Conservation (phyloP, 2,888 invertebrate species). For the Limenitis camilla region DNA sequence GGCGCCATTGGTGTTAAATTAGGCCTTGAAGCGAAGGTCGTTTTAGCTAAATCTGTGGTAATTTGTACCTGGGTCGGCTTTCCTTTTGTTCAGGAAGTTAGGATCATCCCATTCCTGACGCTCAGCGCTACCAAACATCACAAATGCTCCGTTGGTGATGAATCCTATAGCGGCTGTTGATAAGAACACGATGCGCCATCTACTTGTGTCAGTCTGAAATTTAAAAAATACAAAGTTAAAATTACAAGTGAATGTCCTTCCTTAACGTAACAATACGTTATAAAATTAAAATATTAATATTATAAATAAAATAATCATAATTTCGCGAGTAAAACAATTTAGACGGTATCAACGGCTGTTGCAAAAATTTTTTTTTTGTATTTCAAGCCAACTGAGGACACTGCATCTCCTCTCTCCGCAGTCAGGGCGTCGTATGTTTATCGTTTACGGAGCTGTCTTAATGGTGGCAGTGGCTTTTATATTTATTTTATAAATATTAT, state of each 20-base stretch:
- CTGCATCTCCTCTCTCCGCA: no score
- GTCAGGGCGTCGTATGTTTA: no score
- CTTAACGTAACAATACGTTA: not conserved
- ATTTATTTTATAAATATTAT: no score
- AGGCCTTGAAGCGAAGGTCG: no score
- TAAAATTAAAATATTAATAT: not conserved
- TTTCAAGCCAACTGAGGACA: no score
- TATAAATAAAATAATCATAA: no score
- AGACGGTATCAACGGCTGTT: no score
- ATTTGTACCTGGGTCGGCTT: slow-evolving; percentile 43
- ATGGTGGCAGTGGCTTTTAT: no score
- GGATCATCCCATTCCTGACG: slow-evolving; percentile 83
- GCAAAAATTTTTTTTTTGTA: no score
- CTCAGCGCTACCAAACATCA: slow-evolving; percentile 78
- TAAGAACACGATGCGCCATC: slow-evolving; percentile 85
- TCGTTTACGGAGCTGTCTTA: no score
- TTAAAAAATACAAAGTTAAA: not conserved
- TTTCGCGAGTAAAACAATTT: no score
- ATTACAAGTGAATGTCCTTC: not conserved
- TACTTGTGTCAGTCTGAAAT: slow-evolving; percentile 72
- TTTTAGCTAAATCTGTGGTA: not conserved
- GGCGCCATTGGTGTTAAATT: no score
- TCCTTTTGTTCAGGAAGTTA: slow-evolving; percentile 39
- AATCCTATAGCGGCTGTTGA: slow-evolving; percentile 78
- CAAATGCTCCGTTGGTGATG: slow-evolving; percentile 77